Evolutionary conservation across 2,888 invertebrate species (phyloP).

Genomic region (Scaptomyza caliginosa): DNA sequence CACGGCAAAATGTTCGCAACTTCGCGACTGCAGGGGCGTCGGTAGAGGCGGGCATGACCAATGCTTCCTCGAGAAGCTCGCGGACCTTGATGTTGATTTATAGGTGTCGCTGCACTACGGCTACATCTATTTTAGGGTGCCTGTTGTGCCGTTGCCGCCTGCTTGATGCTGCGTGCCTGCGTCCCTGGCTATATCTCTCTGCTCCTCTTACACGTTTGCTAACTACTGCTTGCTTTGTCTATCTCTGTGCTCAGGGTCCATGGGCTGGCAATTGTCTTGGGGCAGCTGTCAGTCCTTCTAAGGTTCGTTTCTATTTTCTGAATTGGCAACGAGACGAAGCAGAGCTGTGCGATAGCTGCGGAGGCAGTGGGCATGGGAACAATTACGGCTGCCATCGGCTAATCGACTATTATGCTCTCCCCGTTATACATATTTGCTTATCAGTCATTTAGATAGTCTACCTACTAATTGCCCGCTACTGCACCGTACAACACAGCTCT

Average conservation of each 20-base stretch:
- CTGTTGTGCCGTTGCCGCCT: conserved; percentile 19
- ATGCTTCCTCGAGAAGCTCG: conserved; percentile 67
- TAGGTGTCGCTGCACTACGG: conserved; percentile 60
- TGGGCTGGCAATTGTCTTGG: conserved; percentile 66
- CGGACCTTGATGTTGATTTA: conserved; percentile 83
- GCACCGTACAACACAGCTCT: conserved; percentile 1
- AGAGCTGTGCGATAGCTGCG: conserved; percentile 17
- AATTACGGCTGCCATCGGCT: conserved; percentile 21
- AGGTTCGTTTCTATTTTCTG: conserved; percentile 84
- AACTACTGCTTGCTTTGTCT: neutral
- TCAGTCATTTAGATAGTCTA: conserved; percentile 40
- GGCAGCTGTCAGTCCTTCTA: conserved; percentile 82
- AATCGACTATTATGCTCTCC: conserved; percentile 40
- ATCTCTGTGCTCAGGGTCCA: conserved; percentile 29
- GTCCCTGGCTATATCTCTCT: conserved; percentile 37
- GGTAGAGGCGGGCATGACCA: conserved; percentile 18
- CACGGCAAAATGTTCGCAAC: conserved; percentile 67
- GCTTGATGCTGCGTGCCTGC: conserved; percentile 47
- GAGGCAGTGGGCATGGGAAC: conserved; percentile 2
- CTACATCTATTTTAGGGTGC: conserved; percentile 63
- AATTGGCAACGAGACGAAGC: conserved; percentile 53
- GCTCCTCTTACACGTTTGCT: neutral
- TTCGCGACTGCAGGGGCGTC: conserved; percentile 43
- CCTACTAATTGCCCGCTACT: conserved; percentile 17
- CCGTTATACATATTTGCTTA: conserved; percentile 61